Evolutionary conservation across 2,113 vertebrate species (phyloP), one percentile per base, ranked within the genome.

Genomic region (Lipophrys pholis): DNA sequence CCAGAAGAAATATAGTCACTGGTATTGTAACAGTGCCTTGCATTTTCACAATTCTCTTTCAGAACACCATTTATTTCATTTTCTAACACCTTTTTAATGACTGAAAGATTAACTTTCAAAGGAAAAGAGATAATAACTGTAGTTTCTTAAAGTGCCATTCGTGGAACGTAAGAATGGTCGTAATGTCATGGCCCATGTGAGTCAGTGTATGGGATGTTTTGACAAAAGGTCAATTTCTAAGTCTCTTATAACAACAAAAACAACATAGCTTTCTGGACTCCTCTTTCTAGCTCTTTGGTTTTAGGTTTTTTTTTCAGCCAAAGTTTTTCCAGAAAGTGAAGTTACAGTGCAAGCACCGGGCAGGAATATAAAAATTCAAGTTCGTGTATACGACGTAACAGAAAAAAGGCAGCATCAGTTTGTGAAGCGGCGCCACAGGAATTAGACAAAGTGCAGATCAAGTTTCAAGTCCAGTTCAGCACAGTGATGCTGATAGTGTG

Each of bases 351-450:
- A 9, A 78, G 21, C 21, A 58, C 53, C 60, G 67, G 50, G 4
- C 4, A 6, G 69, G 41, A n/a, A 57, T 52, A 42, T 5, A 63
- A 45, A 68, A 69, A 49, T 63, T 71, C 57, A 78, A 78, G 53
- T 78, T 62, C 40, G 56, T n/a, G 52, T 45, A 41, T 5, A 46
- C 41, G 30, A 55, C 49, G 11, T 30, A 46, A 43, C 14, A 17
- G 53, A 45, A 12, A 66, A 69, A 65, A 51, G 35, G 8, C 8
- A 1, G 3, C 59, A 12, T 1, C 8, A 17, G 2, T 62, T 48
- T 42, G 61, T 53, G 7, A 7, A 54, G n/a, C n/a, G n/a, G n/a
- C n/a, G n/a, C n/a, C n/a, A n/a, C n/a, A n/a, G n/a, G n/a, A n/a
- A n/a, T n/a, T n/a, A n/a, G n/a, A n/a, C n/a, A n/a, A n/a, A n/a